Percentiles rank a stretch among this genome's conserved stretches.
Conservation (phyloP, 2,888 invertebrate genomes). For the Phorcus lineatus region DNA sequence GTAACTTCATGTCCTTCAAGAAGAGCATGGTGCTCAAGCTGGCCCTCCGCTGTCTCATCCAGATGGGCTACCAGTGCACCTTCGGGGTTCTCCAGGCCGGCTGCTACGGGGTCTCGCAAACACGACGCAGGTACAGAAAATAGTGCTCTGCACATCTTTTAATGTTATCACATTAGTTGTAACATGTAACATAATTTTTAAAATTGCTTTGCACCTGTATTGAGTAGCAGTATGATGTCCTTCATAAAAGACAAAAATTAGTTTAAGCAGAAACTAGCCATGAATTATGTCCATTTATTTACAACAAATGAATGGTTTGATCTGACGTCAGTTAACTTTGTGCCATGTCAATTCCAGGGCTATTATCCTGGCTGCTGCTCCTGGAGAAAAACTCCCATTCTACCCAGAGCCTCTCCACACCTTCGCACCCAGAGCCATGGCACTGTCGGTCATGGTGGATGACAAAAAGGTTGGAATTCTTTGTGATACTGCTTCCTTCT, state of each 20-base stretch:
- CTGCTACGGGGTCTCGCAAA: constrained; percentile 89
- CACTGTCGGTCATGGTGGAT: constrained; percentile 81
- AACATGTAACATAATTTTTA: too few species aligned
- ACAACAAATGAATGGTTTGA: too few species aligned
- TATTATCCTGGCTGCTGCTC: constrained; percentile 88
- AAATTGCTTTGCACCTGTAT: too few species aligned
- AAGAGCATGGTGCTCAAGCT: constrained; percentile 87
- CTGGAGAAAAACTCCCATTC: constrained; percentile 84
- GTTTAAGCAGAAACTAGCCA: too few species aligned
- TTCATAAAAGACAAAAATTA: too few species aligned
- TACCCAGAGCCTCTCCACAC: constrained; percentile 89
- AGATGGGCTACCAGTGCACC: constrained; percentile 91
- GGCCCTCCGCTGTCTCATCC: constrained; percentile 84
- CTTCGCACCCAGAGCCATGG: constrained; percentile 81
- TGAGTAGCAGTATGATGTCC: too few species aligned
- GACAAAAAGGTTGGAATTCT: constrained; percentile 77
- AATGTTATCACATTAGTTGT: too few species aligned
- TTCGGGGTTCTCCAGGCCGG: constrained; percentile 92
- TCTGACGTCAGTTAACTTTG: too few species aligned
- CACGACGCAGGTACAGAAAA: constrained; percentile 80
- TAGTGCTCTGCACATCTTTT: too few species aligned
- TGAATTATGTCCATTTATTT: too few species aligned
- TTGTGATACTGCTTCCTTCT: too few species aligned
- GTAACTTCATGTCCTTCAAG: constrained; percentile 90
- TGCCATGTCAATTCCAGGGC: constrained; percentile 75